Base-by-base conservation (phyloP, 2,797 vertebrate species). In the Scolopax bukidnonensis region DNA sequence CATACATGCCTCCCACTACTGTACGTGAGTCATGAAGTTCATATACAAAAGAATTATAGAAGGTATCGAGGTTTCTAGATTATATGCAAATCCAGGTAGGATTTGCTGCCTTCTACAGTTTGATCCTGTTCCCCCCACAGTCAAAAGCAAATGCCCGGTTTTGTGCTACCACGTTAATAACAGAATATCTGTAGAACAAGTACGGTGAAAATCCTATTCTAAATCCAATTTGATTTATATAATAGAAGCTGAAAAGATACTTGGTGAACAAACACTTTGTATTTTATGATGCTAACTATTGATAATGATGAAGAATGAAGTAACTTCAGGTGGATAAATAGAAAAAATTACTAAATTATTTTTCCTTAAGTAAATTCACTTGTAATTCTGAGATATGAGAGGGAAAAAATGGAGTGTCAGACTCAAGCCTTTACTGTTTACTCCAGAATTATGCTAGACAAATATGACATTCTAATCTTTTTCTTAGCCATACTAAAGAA, bases 1-100 rank as follows among this genome's bases (percentile, higher is more conserved):
- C 10, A 25, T 4, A 7, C 3, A 3, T 16, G 27, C 3, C 4
- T 61, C 4, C 1, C 11, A 8, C 4, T 61, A 21, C 20, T 43
- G 12, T 25, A 50, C 11, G 24, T 33, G 51, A 91, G 47, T 50
- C 9, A 19, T 48, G 20, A 40, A 51, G 2, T 43, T 81, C 28
- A 60, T 18, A 56, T n/a, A 50, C 25, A 48, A 81, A 48, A 4
- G 3, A 75, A 57, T 71, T 61, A 6, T 7, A 86, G 47, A 85
- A 43, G 3, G 10, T 27, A 32, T 15, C 23, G 40, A 70, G 20
- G 15, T 73, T 83, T 77, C 71, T 59, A 54, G 4, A 7, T 51
- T 87, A 20, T 25, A 16, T 32, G 5, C 48, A 69, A 33, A 6
- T 71, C 43, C 14, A 60, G 21, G 8, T 32, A 64, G 67, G 19